These are phyloP conservation scores for Morinoia aosen DNA, from an alignment of 2,888 invertebrate species.

Conservation along the genomic window DNA sequence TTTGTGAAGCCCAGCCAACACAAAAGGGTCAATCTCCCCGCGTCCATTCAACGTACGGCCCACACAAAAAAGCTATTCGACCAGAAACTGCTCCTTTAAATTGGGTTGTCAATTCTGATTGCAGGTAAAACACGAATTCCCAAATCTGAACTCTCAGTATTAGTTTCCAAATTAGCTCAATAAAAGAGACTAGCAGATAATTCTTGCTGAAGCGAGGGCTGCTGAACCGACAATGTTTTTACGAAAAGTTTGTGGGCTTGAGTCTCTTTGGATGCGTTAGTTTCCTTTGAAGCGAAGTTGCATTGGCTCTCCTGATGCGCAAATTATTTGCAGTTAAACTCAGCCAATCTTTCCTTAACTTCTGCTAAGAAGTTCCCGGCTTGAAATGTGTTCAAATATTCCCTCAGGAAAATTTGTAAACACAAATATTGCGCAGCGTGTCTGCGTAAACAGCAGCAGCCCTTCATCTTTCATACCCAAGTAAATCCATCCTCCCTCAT, in stretches of 20 bases:
- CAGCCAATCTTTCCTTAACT: neutral
- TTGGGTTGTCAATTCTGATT: neutral
- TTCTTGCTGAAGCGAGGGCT: neutral
- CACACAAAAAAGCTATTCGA: neutral
- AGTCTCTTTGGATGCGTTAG: neutral
- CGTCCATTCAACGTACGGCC: neutral
- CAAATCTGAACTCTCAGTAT: neutral
- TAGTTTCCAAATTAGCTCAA: neutral
- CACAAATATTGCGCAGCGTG: neutral
- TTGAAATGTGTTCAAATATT: neutral
- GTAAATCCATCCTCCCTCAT: neutral
- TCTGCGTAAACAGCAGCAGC: neutral
- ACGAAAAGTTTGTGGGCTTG: neutral
- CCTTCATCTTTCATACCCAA: neutral
- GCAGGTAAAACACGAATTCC: neutral
- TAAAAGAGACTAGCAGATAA: neutral
- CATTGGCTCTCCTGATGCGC: neutral
- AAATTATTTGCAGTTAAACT: neutral
- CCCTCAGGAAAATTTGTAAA: neutral
- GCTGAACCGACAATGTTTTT: neutral
- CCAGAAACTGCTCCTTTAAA: constrained; percentile 3
- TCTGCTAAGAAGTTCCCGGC: neutral
- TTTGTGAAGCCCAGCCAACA: neutral
- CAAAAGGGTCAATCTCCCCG: neutral
- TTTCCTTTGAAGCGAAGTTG: neutral